phyloP scores from a whole-genome alignment of 2,888 invertebrate genomes.

The Camptogramma bilineatum region DNA sequence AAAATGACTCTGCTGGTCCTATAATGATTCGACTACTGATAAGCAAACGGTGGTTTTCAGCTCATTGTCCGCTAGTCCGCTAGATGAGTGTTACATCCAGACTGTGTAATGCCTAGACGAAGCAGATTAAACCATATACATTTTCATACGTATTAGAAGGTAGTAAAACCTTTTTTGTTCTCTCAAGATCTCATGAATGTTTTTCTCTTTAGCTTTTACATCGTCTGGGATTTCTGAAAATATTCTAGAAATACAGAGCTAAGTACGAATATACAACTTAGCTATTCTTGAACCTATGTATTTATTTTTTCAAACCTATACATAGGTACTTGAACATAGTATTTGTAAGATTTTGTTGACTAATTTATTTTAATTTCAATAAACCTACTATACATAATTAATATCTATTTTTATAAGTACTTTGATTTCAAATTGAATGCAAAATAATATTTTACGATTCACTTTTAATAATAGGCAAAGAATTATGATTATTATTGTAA shows the following conservation, averaged over 20 bases:
- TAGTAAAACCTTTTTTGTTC: slow-evolving; percentile 21
- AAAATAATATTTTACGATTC: too few relatives aligned
- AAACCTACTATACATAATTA: too few relatives aligned
- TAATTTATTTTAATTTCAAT: too few relatives aligned
- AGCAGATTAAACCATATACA: slow-evolving; percentile 22
- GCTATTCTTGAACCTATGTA: background rate
- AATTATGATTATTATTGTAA: too few relatives aligned
- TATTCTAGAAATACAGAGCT: background rate
- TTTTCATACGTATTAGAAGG: slow-evolving; percentile 19
- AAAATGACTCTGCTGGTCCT: too few relatives aligned
- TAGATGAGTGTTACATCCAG: slow-evolving; percentile 1
- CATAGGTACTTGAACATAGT: too few relatives aligned
- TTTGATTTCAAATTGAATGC: too few relatives aligned
- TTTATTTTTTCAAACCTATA: too few relatives aligned
- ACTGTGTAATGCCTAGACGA: slow-evolving; percentile 24
- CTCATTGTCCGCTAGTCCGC: slow-evolving; percentile 11
- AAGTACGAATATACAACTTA: background rate
- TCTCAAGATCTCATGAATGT: slow-evolving; percentile 16
- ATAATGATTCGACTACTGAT: background rate
- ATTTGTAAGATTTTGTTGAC: too few relatives aligned
- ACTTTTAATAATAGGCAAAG: too few relatives aligned
- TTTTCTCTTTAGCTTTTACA: slow-evolving; percentile 20
- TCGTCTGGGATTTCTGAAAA: slow-evolving; percentile 12
- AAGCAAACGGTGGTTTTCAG: background rate
- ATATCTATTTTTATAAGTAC: too few relatives aligned